Evolutionary conservation across 2,888 invertebrate genomes (phyloP).

Genomic region (Drosophila koepferae): DNA sequence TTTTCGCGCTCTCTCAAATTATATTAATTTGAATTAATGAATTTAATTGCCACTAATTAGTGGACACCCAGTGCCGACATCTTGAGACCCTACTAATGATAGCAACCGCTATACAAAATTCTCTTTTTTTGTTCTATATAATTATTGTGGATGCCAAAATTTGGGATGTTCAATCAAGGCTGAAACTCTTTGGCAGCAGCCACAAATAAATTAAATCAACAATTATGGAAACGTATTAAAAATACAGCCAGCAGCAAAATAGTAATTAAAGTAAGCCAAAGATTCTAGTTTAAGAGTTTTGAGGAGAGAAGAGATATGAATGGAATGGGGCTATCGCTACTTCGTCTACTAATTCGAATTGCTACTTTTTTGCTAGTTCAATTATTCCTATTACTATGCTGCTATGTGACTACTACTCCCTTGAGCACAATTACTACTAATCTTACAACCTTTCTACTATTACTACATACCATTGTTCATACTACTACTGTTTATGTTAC

Average conservation of each 20-base stretch:
- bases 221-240: conserved; percentile 34
- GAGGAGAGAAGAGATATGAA: background rate
- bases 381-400: background rate
- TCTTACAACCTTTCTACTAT: no score
- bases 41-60: conserved; percentile 77
- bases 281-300: background rate
- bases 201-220: conserved; percentile 27
- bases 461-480: no score
- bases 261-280: background rate
- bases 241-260: conserved; percentile 26
- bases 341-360: background rate
- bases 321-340: background rate
- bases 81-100: conserved; percentile 61
- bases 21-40: conserved; percentile 80
- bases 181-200: conserved; percentile 20
- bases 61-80: conserved; percentile 62
- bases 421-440: no score
- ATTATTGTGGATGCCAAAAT: conserved; percentile 43
- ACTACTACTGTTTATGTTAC: no score
- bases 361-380: background rate
- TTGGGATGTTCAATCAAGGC: conserved; percentile 17
- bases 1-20: conserved; percentile 49
- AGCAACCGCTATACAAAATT: conserved; percentile 55
- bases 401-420: no score
- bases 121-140: conserved; percentile 43